Evolutionary conservation across 2,888 invertebrate genomes (phyloP).

Genomic region (Subacronicta megacephala): DNA sequence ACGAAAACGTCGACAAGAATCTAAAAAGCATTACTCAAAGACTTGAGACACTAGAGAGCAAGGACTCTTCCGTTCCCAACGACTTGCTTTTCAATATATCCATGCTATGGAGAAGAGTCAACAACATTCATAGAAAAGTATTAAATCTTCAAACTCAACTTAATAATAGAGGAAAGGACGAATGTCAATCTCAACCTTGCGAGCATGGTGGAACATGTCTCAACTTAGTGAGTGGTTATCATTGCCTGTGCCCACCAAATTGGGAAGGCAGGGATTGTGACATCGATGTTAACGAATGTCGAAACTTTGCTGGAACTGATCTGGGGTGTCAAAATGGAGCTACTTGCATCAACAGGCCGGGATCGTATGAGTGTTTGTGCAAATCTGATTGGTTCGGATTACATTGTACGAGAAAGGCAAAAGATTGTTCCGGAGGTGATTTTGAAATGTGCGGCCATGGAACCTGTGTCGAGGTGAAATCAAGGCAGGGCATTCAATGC

Average conservation of each 20-base stretch:
- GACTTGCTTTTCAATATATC: constrained; percentile 66
- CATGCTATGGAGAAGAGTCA: constrained; percentile 67
- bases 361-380: constrained; percentile 95
- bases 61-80: constrained; percentile 48
- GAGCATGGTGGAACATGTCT: constrained; percentile 95
- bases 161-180: constrained; percentile 85
- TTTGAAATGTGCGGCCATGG: constrained; percentile 97
- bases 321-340: constrained; percentile 98
- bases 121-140: constrained; percentile 78
- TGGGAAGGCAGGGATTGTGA: constrained; percentile 94
- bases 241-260: constrained; percentile 93
- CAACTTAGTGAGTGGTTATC: constrained; percentile 92
- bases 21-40: constrained; percentile 67
- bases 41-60: constrained; percentile 71
- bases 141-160: constrained; percentile 80
- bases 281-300: constrained; percentile 96
- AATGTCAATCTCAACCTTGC: constrained; percentile 94
- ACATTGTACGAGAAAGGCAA: constrained; percentile 93
- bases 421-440: constrained; percentile 93
- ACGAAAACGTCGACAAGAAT: constrained; percentile 54
- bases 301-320: constrained; percentile 94
- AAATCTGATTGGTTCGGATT: constrained; percentile 94
- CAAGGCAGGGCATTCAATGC: constrained; percentile 92
- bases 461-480: constrained; percentile 92
- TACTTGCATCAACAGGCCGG: constrained; percentile 94